These are phyloP conservation scores for Cyanoramphus novaezelandiae DNA, from an alignment of 2,113 vertebrate genomes.

Conservation along the genomic window DNA sequence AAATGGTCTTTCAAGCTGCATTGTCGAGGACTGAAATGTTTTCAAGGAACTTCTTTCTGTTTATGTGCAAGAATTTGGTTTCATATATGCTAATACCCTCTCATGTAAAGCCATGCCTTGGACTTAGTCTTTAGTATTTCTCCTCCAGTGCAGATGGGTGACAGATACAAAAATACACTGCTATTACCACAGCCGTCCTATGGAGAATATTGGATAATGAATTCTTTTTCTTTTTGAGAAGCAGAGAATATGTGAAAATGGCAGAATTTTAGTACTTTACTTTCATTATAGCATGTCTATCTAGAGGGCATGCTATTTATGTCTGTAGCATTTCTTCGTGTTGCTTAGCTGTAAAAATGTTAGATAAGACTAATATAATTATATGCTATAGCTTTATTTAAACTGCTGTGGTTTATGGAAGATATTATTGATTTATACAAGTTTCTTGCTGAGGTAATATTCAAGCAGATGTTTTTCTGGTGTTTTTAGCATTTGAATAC, in stretches of 20 bases:
- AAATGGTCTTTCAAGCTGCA: neutral
- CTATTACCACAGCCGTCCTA: neutral
- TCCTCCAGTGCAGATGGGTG: neutral
- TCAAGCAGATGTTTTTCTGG: neutral
- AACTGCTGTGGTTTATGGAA: slow-evolving; percentile 23
- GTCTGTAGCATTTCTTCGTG: neutral
- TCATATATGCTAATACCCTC: neutral
- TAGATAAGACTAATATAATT: neutral
- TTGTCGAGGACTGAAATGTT: neutral
- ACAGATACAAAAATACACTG: neutral
- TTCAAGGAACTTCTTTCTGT: neutral
- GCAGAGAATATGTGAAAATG: neutral
- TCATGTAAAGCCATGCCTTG: neutral
- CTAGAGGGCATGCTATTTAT: neutral
- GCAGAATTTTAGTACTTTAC: neutral
- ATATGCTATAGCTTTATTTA: neutral
- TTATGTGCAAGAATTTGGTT: neutral
- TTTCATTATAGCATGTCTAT: neutral
- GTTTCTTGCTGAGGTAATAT: neutral
- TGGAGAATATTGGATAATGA: neutral
- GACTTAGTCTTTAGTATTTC: neutral
- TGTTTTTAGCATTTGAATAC: neutral
- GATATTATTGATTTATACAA: neutral
- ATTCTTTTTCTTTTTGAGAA: neutral
- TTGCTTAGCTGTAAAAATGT: slow-evolving; percentile 25